Percentiles rank a stretch among this genome's conserved stretches.
These are phyloP conservation scores for Bicyclus anynana DNA, from an alignment of 1,140 invertebrate genomes.

Conservation along the genomic window DNA sequence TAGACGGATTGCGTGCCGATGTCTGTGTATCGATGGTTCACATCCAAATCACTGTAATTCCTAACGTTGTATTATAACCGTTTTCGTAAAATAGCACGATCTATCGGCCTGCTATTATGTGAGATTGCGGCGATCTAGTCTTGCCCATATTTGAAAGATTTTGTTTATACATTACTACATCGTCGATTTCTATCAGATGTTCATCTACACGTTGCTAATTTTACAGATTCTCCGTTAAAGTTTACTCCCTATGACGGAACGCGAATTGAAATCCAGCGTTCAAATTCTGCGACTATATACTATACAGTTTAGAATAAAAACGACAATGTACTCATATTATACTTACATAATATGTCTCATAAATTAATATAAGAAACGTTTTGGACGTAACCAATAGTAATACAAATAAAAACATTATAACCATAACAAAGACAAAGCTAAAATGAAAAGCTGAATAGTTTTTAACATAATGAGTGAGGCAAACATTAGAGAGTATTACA, in stretches of 20 bases:
- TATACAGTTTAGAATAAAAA: no score
- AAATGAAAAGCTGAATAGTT: no score
- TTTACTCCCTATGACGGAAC: constrained; percentile 4
- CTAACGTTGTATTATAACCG: constrained; percentile 10
- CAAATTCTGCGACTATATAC: no score
- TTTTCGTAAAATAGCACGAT: constrained; percentile 15
- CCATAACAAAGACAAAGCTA: no score
- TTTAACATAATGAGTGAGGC: no score
- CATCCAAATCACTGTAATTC: constrained; percentile 60
- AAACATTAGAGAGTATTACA: no score
- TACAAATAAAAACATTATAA: no score
- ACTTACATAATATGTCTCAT: no score
- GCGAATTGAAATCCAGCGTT: no score
- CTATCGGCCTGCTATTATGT: constrained; percentile 4
- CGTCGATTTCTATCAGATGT: background rate
- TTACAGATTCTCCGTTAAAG: background rate
- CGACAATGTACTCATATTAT: no score
- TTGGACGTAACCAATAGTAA: no score
- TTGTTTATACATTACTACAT: background rate
- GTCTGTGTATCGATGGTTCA: constrained; percentile 37
- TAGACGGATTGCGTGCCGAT: constrained; percentile 37
- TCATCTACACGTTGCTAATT: background rate
- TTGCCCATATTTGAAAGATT: background rate
- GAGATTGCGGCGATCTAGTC: background rate
- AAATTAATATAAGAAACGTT: no score